phyloP scores from a whole-genome alignment of 2,888 invertebrate genomes.

The Hipparchia semele region DNA sequence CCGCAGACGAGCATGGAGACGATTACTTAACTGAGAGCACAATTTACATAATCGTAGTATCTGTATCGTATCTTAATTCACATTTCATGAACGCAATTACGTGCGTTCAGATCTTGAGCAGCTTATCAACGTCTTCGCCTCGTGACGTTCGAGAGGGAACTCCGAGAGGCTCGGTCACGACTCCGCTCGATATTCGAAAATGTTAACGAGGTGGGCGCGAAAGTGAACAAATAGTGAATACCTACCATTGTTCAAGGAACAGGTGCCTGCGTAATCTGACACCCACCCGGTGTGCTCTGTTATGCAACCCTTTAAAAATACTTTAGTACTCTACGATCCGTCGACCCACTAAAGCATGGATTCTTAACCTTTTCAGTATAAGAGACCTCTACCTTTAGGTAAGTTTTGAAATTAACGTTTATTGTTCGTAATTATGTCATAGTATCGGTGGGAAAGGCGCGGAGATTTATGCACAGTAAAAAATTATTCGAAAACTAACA shows the following conservation, averaged over 20 bases:
- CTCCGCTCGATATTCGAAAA: slow-evolving; percentile 68
- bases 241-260: slow-evolving; percentile 66
- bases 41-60: slow-evolving; percentile 32
- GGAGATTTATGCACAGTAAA: too few species aligned
- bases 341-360: background rate
- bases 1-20: slow-evolving; percentile 20
- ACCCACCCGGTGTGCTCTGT: slow-evolving; percentile 41
- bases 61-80: slow-evolving; percentile 35
- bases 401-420: too few species aligned
- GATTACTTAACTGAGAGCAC: slow-evolving; percentile 26
- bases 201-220: slow-evolving; percentile 68
- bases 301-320: slow-evolving; percentile 21
- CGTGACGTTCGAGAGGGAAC: slow-evolving; percentile 73
- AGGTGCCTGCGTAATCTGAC: slow-evolving; percentile 57
- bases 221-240: slow-evolving; percentile 61
- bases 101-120: slow-evolving; percentile 35
- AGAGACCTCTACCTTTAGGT: too few species aligned
- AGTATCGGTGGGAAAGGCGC: too few species aligned
- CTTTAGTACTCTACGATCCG: background rate
- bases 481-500: too few species aligned
- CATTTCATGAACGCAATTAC: slow-evolving; percentile 38
- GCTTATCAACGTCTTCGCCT: slow-evolving; percentile 45
- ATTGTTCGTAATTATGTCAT: too few species aligned
- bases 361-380: too few species aligned
- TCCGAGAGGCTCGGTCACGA: slow-evolving; percentile 68